phyloP scores from a whole-genome alignment of 2,113 vertebrate species.

The Crotalus viridis region DNA sequence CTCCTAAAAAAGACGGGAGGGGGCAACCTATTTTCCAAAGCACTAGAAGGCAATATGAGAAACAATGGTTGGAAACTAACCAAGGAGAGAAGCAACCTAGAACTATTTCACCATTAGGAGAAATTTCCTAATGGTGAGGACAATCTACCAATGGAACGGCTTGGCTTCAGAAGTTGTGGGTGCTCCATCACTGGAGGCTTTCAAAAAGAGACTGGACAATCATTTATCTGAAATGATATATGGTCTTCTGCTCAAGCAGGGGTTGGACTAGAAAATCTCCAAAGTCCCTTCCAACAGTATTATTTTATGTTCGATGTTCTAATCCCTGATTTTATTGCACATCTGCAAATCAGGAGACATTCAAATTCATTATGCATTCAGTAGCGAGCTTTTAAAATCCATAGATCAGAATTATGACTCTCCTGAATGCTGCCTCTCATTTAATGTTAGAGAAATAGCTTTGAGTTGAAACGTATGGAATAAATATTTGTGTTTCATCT shows the following conservation, averaged over 20 bases:
- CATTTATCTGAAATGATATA: not conserved
- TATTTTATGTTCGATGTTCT: not conserved
- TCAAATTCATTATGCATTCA: not conserved
- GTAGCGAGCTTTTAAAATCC: not conserved
- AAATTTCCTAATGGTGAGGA: too few species aligned
- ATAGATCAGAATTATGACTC: not conserved
- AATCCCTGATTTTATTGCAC: not conserved
- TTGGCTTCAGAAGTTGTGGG: too few species aligned
- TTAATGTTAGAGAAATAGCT: not conserved
- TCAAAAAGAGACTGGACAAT: not conserved
- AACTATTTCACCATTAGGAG: too few species aligned
- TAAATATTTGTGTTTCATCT: not conserved
- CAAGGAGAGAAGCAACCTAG: not conserved
- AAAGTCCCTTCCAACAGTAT: not conserved
- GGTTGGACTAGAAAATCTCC: not conserved
- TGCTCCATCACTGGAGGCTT: not conserved
- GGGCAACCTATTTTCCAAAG: not conserved
- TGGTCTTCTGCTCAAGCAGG: not conserved
- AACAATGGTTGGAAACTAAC: not conserved
- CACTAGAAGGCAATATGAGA: not conserved
- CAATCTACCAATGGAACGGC: not conserved
- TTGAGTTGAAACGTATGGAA: not conserved
- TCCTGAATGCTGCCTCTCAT: not conserved
- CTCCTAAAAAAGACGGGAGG: too few species aligned
- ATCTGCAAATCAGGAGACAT: not conserved